Evolutionary conservation across 1,140 invertebrate species (phyloP), one percentile per base, ranked within the genome.

Genomic region (Drosophila watanabei): DNA sequence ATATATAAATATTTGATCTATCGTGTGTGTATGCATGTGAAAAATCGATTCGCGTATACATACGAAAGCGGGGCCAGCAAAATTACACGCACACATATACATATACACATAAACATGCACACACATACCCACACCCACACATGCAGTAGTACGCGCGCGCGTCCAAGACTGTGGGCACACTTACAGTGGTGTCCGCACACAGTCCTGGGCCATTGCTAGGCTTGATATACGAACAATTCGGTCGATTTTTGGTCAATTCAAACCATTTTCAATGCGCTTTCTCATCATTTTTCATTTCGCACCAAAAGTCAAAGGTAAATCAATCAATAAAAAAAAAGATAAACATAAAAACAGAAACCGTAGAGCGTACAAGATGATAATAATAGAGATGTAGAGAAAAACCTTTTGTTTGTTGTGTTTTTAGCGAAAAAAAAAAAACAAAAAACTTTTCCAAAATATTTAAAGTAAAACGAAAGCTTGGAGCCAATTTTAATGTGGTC

Each of bases 401-500:
- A 37, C n/a, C 28, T 65, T 54, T 70, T 76, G 72, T 87, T 82
- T 86, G 79, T 87, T 82, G 84, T 87, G 66, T 52, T 52, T 52
- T 52, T 52, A 68, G 63, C 33, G 60, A 41, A 46, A 48, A 43
- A 32, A 24, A 24, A 24, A 24, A 24, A 24, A 24, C 1, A 24
- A 1, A 49, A 45, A 33, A 18, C 16, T 51, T 20, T 52, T 14
- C 28, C 24, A 43, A 72, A 61, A 46, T 46, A 24, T 60, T 20
- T 46, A 72, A 71, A 58, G 51, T 57, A 73, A 82, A 60, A 64
- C 69, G 66, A 76, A 61, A 41, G 66, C 66, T 77, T 83, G 80
- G 79, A 89, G 82, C 58, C 75, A 81, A 75, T 84, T 92, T 92
- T 92, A 93, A 93, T 89, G 86, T 90, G 84, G 88, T 88, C 89